phyloP scores from a whole-genome alignment of 2,797 vertebrate species.

The Cryptoprocta ferox region DNA sequence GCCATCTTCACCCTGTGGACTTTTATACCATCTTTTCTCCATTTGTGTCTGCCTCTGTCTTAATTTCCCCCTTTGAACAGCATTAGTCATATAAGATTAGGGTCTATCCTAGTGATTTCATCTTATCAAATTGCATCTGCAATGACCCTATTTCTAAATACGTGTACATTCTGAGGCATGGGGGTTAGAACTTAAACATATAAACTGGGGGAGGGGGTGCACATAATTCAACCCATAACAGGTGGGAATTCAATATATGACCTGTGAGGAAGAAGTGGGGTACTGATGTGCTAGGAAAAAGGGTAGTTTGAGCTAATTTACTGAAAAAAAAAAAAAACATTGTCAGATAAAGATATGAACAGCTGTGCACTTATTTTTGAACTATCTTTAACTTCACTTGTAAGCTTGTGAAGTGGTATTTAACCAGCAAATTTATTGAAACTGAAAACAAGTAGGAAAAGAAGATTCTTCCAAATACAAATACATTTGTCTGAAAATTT shows the following conservation, averaged over 20 bases:
- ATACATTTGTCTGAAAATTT: background rate
- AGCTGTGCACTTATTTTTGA: background rate
- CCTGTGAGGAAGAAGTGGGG: background rate
- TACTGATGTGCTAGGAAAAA: background rate
- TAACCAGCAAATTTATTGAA: background rate
- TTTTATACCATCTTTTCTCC: background rate
- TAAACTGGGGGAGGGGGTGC: background rate
- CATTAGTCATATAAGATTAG: background rate
- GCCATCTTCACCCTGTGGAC: background rate
- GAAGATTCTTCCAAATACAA: background rate
- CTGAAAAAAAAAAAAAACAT: background rate
- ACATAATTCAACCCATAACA: background rate
- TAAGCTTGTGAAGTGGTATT: background rate
- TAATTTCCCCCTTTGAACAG: background rate
- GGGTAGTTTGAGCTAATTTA: background rate
- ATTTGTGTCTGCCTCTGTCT: background rate
- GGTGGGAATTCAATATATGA: background rate
- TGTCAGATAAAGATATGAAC: background rate
- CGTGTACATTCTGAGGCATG: background rate
- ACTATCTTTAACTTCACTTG: background rate
- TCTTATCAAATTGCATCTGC: background rate
- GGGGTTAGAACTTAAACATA: background rate
- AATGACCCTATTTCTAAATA: background rate
- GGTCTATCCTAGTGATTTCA: background rate
- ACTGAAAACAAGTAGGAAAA: background rate